Evolutionary conservation across 1,140 invertebrate genomes (phyloP), one percentile per base, ranked within the genome.

Genomic region (Drosophila serrata): DNA sequence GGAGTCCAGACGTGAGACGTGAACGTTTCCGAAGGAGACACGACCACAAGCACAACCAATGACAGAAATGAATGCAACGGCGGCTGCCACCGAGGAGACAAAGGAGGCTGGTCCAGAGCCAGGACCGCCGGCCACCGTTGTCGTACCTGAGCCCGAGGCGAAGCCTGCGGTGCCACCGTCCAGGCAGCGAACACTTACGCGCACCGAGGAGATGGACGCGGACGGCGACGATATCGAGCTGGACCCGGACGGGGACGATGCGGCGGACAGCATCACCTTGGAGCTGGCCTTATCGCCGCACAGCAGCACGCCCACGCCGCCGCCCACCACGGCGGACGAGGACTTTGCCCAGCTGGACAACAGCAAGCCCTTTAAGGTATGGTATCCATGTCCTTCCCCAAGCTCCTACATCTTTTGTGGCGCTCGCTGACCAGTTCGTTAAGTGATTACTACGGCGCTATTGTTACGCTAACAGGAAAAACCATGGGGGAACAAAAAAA

Each of bases 331-430:
- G 40, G 76, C 67, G 11, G 76, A 90, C 56, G 85, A 87, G 56
- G 84, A 87, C 61, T 51, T 88, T 24, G 80, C 76, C 31, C 72
- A 80, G 59, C 43, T 88, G 53, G 85, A 88, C 64, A 90, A 88
- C 67, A 88, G 84, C 77, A 88, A 88, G 67, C 84, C 84, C 29
- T 88, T 88, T 48, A 88, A 88, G 84, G 84, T 87, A 64, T 5
- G 22, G 84, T 80, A 40, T 53, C 37, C 59, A 29, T 55, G 22
- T 24, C 37, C 31, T 27, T 8, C 42, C 15, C 27, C 27, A 45
- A 45, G 33, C 46, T 56, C 46, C 29, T 59, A 13, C 37, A 13
- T 17, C 24, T 24, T 29, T 46, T 59, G 31, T 22, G 31, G 33
- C 51, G 39, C 53, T 31, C 33, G 57, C 72, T 69, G 59, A 35